A percentile compares a stretch with the other conserved stretches of the same genome.
These are phyloP conservation scores for Nanorana parkeri DNA, from an alignment of 2,113 vertebrate species.

Conservation along the genomic window DNA sequence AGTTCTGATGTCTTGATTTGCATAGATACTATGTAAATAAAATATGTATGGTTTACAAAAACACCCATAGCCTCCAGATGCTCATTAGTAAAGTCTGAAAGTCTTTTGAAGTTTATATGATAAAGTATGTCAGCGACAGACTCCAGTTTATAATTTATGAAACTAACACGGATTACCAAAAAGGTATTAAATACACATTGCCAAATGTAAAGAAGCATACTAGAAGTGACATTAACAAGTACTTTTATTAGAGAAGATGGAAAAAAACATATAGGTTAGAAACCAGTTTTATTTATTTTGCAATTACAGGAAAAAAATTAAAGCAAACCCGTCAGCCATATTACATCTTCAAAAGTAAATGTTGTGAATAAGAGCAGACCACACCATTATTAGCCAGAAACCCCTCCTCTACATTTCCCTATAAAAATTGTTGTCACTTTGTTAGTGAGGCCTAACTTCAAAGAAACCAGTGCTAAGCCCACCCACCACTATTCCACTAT, in stretches of 20 bases:
- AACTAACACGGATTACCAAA: constrained; percentile 7
- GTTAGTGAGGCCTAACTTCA: too few relatives aligned
- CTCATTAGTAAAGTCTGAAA: constrained; percentile 16
- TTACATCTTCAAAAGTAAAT: background rate
- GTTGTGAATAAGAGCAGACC: too few relatives aligned
- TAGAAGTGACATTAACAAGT: too few relatives aligned
- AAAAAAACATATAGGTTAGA: background rate
- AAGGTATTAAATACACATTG: background rate
- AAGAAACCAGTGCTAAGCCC: too few relatives aligned
- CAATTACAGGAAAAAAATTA: too few relatives aligned
- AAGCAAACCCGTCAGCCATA: background rate
- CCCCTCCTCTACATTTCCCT: too few relatives aligned
- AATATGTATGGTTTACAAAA: constrained; percentile 1
- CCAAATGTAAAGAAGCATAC: background rate
- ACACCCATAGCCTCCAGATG: constrained; percentile 9
- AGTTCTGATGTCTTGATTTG: background rate
- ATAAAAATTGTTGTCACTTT: too few relatives aligned
- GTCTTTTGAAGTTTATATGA: constrained; percentile 14
- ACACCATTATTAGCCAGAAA: too few relatives aligned
- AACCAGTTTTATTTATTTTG: background rate
- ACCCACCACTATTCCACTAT: too few relatives aligned
- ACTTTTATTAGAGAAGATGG: too few relatives aligned
- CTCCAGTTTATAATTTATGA: constrained; percentile 19
- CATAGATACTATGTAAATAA: constrained; percentile 6
- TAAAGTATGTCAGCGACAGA: constrained; percentile 22